Evolutionary conservation across 2,888 invertebrate genomes (phyloP), one percentile per base, ranked within the genome.

Genomic region (Harpagoxenus sublaevis): DNA sequence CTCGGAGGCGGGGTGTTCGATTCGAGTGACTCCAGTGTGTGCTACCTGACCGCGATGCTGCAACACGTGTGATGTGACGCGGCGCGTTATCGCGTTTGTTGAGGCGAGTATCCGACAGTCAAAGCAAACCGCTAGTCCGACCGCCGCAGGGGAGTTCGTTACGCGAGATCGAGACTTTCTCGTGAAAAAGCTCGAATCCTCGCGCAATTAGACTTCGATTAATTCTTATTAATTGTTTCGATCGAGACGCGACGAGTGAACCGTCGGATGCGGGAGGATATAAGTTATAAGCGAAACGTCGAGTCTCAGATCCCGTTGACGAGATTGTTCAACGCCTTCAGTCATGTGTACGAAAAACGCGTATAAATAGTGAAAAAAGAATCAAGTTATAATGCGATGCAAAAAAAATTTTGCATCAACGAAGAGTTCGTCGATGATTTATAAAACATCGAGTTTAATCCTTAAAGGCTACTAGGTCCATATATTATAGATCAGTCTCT

Each of bases 1-100:
- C n/a, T n/a, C 8, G 71, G 84, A 68, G 91, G 91, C 91, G 91
- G 88, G 86, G 39, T 82, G 77, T 74, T 86, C 55, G 66, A 77
- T 74, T 90, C 83, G 84, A 71, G 74, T 78, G 62, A 48, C 60
- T 63, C 63, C 39, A 65, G 53, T 39, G 63, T 66, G 48, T 55
- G 15, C 45, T 45, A 15, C 23, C 57, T 78, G 68, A 82, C 79
- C 81, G 79, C 75, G 65, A 83, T 75, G 83, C 70, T 66, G 42
- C 53, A 86, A 73, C 89, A 89, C 84, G 86, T 89, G 87, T 89
- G 87, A 88, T 81, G 65, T 18, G 74, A 62, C 68, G 18, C 35
- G 82, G 1, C 57, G 84, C 83, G 83, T 88, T 83, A 89, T 83
- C 82, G 85, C 74, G 70, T 42, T 45, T 53, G 28, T 48, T 35